A percentile compares a stretch with the other conserved stretches of the same genome.
Evolutionary conservation across 1,140 invertebrate genomes (phyloP).

Genomic region (Drosophila navojoa): DNA sequence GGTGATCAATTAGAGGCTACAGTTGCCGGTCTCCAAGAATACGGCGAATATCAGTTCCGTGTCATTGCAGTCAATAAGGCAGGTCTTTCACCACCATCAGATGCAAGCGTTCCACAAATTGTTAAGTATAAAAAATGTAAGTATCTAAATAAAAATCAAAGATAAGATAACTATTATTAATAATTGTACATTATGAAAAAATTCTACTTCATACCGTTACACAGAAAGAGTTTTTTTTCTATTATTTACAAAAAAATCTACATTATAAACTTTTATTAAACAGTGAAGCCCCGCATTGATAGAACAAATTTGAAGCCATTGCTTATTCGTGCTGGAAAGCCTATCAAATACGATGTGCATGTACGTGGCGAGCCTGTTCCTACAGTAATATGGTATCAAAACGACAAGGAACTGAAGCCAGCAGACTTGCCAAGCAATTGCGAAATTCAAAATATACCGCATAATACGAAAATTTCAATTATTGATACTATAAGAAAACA

Average conservation of each 20-base stretch:
- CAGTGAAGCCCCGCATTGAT: slow-evolving; percentile 97
- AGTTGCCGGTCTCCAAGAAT: slow-evolving; percentile 94
- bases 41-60: slow-evolving; percentile 97
- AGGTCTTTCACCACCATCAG: slow-evolving; percentile 95
- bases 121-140: slow-evolving; percentile 95
- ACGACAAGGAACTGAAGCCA: slow-evolving; percentile 85
- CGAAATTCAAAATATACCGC: slow-evolving; percentile 94
- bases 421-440: slow-evolving; percentile 87
- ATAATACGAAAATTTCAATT: slow-evolving; percentile 96
- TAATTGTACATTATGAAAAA: no score
- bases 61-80: slow-evolving; percentile 98
- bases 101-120: slow-evolving; percentile 95
- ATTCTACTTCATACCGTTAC: no score
- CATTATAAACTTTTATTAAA: no score
- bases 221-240: no score
- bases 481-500: slow-evolving; percentile 92
- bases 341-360: slow-evolving; percentile 96
- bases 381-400: slow-evolving; percentile 92
- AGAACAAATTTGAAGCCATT: slow-evolving; percentile 96
- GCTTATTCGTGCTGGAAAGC: slow-evolving; percentile 94
- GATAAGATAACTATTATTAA: no score
- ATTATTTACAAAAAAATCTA: no score
- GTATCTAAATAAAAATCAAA: slow-evolving; percentile 69
- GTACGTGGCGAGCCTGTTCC: slow-evolving; percentile 97
- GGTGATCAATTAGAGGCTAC: slow-evolving; percentile 91